Percentiles rank a stretch among this genome's conserved stretches.
Evolutionary conservation across 2,888 invertebrate genomes (phyloP).

Genomic region (Diachrysia chrysitis): DNA sequence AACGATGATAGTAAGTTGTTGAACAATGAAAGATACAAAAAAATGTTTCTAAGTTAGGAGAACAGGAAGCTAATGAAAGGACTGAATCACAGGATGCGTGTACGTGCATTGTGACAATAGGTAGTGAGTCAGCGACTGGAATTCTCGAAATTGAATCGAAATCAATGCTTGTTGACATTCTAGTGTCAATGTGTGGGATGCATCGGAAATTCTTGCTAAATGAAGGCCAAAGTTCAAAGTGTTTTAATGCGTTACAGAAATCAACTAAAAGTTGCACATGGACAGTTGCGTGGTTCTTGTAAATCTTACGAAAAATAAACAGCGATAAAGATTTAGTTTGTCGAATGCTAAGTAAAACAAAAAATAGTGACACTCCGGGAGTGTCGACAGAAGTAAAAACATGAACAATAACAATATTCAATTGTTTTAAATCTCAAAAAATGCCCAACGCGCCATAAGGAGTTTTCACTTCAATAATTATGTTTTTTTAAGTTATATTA

Average conservation of each 20-base stretch:
- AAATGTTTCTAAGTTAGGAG: slow-evolving; percentile 50
- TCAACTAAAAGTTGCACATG: too few species aligned
- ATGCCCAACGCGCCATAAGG: too few species aligned
- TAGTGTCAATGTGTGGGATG: slow-evolving; percentile 32
- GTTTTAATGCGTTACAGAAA: background rate
- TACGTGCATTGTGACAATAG: slow-evolving; percentile 48
- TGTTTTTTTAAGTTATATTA: too few species aligned
- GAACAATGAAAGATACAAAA: slow-evolving; percentile 46
- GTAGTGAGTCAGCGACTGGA: slow-evolving; percentile 54
- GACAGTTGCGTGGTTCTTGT: too few species aligned
- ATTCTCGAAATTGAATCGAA: slow-evolving; percentile 54
- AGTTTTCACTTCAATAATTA: too few species aligned
- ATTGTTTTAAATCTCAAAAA: too few species aligned
- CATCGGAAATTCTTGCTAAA: slow-evolving; percentile 21
- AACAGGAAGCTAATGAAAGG: slow-evolving; percentile 57
- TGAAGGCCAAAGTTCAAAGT: background rate
- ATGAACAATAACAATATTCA: too few species aligned
- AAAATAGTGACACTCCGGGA: too few species aligned
- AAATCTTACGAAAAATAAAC: too few species aligned
- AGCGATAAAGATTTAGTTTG: too few species aligned
- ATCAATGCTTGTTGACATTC: slow-evolving; percentile 42
- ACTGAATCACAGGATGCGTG: slow-evolving; percentile 66
- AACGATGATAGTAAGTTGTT: slow-evolving; percentile 39
- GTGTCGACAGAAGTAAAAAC: too few species aligned
- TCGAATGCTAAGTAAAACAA: too few species aligned